Evolutionary conservation across 1,140 invertebrate species (phyloP).

Genomic region (Calephelis nemesis): DNA sequence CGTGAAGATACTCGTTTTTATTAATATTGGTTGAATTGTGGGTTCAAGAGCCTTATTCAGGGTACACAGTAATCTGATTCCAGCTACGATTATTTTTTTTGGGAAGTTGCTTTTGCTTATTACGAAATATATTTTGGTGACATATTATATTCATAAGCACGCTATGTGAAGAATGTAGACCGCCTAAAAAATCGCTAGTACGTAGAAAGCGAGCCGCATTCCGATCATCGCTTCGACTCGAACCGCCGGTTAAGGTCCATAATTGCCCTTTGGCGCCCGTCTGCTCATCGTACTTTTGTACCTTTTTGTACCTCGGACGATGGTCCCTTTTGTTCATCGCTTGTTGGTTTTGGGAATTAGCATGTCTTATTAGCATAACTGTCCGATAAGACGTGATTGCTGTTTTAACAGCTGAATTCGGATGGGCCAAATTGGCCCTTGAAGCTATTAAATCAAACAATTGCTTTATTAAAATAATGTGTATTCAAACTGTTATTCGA

Average conservation of each 20-base stretch:
- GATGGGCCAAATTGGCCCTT: conserved; percentile 11
- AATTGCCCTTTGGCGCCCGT: conserved; percentile 71
- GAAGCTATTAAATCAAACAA: not conserved
- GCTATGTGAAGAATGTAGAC: conserved; percentile 47
- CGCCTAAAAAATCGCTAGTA: conserved; percentile 44
- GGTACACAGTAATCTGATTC: too few species aligned
- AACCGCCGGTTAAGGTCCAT: conserved; percentile 46
- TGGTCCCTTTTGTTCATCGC: conserved; percentile 56
- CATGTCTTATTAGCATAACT: conserved; percentile 78
- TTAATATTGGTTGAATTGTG: too few species aligned
- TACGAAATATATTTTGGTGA: not conserved
- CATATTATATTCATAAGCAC: not conserved
- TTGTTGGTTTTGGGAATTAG: conserved; percentile 79
- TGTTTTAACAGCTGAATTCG: conserved; percentile 63
- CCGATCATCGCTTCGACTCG: conserved; percentile 34
- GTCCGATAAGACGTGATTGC: conserved; percentile 69
- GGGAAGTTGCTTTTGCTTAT: too few species aligned
- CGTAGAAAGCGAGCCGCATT: conserved; percentile 37
- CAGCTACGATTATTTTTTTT: too few species aligned
- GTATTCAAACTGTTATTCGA: not conserved
- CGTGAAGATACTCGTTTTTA: too few species aligned
- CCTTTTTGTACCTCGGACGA: conserved; percentile 49
- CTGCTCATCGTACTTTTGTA: conserved; percentile 56
- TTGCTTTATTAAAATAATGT: not conserved
- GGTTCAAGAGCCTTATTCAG: too few species aligned